phyloP scores from a whole-genome alignment of 2,113 vertebrate genomes.

The Noturus placidus region DNA sequence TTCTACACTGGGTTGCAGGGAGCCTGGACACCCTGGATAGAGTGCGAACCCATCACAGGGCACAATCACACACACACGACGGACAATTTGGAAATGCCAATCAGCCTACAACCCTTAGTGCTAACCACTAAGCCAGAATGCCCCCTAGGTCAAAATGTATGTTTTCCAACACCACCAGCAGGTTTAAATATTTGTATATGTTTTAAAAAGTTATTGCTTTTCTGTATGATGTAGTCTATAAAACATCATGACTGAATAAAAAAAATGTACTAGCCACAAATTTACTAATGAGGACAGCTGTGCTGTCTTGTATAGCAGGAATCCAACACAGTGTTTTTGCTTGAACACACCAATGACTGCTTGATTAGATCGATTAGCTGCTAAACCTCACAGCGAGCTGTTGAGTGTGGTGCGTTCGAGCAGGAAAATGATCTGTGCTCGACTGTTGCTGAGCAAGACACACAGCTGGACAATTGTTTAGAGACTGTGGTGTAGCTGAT shows the following conservation, averaged over 20 bases:
- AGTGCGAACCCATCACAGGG: too few relatives aligned
- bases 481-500: background rate
- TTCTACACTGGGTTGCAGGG: too few relatives aligned
- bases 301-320: background rate
- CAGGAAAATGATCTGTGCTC: background rate
- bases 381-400: background rate
- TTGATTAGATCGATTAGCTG: background rate
- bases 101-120: too few relatives aligned
- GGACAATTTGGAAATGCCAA: too few relatives aligned
- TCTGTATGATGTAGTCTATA: background rate
- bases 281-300: background rate
- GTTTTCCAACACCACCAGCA: background rate
- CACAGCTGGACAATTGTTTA: background rate
- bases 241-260: background rate
- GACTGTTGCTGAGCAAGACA: background rate
- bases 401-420: background rate
- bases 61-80: too few relatives aligned
- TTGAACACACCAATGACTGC: background rate
- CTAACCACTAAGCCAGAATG: too few relatives aligned
- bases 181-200: background rate
- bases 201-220: background rate
- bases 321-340: background rate
- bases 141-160: background rate
- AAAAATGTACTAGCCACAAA: background rate
- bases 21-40: too few relatives aligned